phyloP scores from a whole-genome alignment of 2,888 invertebrate genomes.

The Plutella xylostella region DNA sequence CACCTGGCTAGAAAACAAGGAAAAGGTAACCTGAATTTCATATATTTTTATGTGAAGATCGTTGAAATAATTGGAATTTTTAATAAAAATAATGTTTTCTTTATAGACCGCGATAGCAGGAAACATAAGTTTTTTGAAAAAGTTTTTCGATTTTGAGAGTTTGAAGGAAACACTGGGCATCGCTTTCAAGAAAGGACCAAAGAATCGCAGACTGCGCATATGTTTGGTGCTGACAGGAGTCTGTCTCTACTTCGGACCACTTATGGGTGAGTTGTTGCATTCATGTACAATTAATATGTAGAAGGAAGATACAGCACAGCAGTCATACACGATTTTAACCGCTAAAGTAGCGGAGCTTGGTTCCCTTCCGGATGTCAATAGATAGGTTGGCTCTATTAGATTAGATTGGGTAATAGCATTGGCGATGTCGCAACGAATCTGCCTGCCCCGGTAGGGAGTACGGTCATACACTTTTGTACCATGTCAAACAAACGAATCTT shows the following conservation, averaged over 20 bases:
- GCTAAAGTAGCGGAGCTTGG: too few species aligned
- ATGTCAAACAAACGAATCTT: too few species aligned
- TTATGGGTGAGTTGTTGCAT: conserved; percentile 58
- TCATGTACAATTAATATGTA: too few species aligned
- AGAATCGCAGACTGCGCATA: conserved; percentile 47
- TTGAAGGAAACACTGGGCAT: conserved; percentile 60
- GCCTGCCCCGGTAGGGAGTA: too few species aligned
- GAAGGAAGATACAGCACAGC: too few species aligned
- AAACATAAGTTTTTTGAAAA: conserved; percentile 33
- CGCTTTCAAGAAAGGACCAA: conserved; percentile 58
- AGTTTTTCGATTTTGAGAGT: conserved; percentile 63
- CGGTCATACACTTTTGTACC: too few species aligned
- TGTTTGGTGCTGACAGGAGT: conserved; percentile 46
- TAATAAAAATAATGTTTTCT: conserved; percentile 13
- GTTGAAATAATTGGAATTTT: background rate
- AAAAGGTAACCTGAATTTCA: conserved; percentile 14
- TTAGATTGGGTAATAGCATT: too few species aligned
- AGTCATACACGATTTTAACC: too few species aligned
- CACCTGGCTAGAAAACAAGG: conserved; percentile 48
- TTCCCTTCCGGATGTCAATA: too few species aligned
- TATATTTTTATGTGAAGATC: background rate
- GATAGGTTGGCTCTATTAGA: too few species aligned
- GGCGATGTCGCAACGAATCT: too few species aligned
- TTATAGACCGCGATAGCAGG: conserved; percentile 39
- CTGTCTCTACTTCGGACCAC: conserved; percentile 48